Base-by-base conservation (phyloP, 2,113 vertebrate genomes). In the Jaculus jaculus region DNA sequence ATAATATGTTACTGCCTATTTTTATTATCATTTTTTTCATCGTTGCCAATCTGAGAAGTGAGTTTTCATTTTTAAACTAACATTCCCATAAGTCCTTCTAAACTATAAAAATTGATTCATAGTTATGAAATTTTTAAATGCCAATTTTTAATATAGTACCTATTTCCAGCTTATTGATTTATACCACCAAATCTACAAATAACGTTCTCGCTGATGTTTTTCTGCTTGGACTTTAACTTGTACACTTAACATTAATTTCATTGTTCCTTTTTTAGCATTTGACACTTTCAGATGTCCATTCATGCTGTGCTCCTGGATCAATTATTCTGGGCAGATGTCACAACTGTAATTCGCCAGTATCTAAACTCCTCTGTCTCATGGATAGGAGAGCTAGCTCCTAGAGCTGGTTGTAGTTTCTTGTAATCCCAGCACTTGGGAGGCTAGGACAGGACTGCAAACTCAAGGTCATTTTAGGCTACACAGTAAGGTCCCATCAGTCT, bases 31-130 rank as follows among this genome's bases (percentile, higher is more conserved):
- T 54, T 89, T 74, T 80, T 84, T 90, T 86, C 24, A 26, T 42
- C 42, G 83, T 92, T 66, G 42, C 72, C 87, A 86, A 65, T 85
- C 37, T 83, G 65, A 94, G 32, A 78, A 89, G 66, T 82, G 32
- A 68, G 21, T 60, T 86, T 94, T 85, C 39, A 58, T 78, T 74
- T 65, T 75, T 26, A 68, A 84, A 32, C 65, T 68, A 9, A 15
- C 60, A 72, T 88, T 60, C 21, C 68, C 84, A 68, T 69, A 91
- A 86, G 32, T 91, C 66, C 51, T 92, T 90, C 65, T 32, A 82
- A 84, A 80, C 32, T 75, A 7, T 60, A 60, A 78, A 94, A 92
- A 42, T 77, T 20, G 92, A 28, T 32, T 63, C 30, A 61, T 20
- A 23, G 17, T 60, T 37, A 71, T 54, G 71, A 89, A 92, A 65